Conservation (phyloP, 2,888 invertebrate genomes). For the Tetramorium bicarinatum region DNA sequence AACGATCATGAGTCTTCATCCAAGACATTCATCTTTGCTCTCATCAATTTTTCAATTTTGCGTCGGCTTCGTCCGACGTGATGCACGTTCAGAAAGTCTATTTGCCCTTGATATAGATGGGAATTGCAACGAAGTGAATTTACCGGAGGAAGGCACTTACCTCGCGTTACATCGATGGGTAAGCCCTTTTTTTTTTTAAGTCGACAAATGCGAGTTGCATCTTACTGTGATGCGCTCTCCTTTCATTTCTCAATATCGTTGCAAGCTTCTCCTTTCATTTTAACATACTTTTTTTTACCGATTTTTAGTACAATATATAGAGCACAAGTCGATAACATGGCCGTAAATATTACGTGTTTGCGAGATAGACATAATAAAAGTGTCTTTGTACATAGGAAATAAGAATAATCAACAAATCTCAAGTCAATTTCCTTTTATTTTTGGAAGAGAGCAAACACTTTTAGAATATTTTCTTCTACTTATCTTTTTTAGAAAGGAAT, state of each 20-base stretch:
- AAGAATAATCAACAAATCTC: not conserved
- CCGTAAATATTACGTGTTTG: constrained; percentile 25
- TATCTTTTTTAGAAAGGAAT: not conserved
- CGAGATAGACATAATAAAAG: constrained; percentile 24
- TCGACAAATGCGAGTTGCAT: constrained; percentile 61
- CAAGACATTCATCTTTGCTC: constrained; percentile 36
- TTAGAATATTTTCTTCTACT: not conserved
- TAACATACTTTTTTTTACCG: not conserved
- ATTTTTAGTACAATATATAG: not conserved
- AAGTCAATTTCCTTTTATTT: not conserved
- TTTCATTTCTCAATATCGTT: constrained; percentile 14
- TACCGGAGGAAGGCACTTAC: constrained; percentile 61
- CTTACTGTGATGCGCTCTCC: constrained; percentile 40
- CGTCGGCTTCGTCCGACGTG: constrained; percentile 39
- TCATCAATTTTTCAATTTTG: constrained; percentile 54
- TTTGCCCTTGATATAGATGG: constrained; percentile 53
- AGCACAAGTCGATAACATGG: not conserved
- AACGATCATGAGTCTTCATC: constrained; percentile 31
- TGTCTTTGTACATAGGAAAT: not conserved
- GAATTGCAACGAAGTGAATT: constrained; percentile 64
- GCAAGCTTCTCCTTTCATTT: not conserved
- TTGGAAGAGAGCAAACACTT: not conserved
- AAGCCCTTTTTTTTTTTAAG: constrained; percentile 50
- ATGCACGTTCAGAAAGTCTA: constrained; percentile 57
- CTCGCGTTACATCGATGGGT: constrained; percentile 47